Conservation (phyloP, 2,888 invertebrate genomes). For the Phengaris alcon region DNA sequence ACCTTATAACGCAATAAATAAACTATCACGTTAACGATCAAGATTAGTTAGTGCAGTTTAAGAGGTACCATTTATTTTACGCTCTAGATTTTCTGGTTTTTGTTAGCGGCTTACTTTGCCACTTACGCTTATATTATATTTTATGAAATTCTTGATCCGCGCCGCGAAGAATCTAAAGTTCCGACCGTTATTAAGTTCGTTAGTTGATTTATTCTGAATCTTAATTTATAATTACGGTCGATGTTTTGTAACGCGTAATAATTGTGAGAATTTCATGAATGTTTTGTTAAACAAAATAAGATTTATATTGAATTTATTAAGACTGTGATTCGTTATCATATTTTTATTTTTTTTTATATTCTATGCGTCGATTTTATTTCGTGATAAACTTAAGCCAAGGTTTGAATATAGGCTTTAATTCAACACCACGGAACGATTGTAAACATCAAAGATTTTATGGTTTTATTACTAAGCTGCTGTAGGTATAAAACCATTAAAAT, state of each 20-base stretch:
- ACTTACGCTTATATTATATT: constrained; percentile 8
- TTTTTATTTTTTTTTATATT: not conserved
- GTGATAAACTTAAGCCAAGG: not conserved
- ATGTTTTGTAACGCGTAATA: constrained; percentile 11
- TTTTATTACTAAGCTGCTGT: too few species aligned
- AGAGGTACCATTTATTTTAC: constrained; percentile 45
- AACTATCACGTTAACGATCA: not conserved
- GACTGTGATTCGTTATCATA: not conserved
- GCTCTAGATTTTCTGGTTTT: constrained; percentile 39
- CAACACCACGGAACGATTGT: too few species aligned
- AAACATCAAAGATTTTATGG: too few species aligned
- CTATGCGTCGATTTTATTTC: not conserved
- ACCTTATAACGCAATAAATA: not conserved
- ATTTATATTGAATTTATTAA: constrained; percentile 17
- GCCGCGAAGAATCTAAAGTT: constrained; percentile 19
- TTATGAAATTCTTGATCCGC: constrained; percentile 20
- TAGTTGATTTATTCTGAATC: constrained; percentile 12
- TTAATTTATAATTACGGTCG: constrained; percentile 23
- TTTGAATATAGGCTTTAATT: too few species aligned
- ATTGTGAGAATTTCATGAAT: constrained; percentile 19
- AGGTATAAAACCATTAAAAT: too few species aligned
- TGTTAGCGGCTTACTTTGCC: constrained; percentile 23
- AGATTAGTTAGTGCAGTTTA: constrained; percentile 32
- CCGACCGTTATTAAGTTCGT: constrained; percentile 13
- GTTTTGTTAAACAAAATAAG: constrained; percentile 7